Conservation (phyloP, 2,797 vertebrate species). For the Peromyscus aztecus region DNA sequence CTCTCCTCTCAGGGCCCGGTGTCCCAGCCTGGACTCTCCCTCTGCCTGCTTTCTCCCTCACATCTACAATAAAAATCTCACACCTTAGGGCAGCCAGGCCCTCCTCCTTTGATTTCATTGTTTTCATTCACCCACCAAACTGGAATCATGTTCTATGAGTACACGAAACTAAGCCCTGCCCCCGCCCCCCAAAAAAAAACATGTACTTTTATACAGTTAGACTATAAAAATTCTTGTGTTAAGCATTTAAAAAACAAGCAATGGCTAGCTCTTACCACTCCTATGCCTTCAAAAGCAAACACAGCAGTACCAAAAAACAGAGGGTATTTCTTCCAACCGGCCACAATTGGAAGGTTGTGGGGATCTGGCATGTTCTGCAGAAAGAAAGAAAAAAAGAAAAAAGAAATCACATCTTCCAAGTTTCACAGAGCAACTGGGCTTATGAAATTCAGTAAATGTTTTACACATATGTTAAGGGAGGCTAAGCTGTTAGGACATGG, state of each 20-base stretch:
- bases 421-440: slow-evolving; percentile 1
- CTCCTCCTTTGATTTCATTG: background rate
- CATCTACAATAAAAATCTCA: background rate
- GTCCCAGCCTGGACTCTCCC: background rate
- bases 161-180: slow-evolving; percentile 9
- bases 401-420: slow-evolving; percentile 21
- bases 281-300: slow-evolving; percentile 95
- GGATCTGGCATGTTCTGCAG: slow-evolving; percentile 90
- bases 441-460: slow-evolving; percentile 42
- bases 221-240: slow-evolving; percentile 7
- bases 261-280: slow-evolving; percentile 90
- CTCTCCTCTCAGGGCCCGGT: background rate
- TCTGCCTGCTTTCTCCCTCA: too few relatives aligned
- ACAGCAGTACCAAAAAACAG: slow-evolving; percentile 94
- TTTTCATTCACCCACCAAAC: background rate
- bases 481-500: slow-evolving; percentile 50
- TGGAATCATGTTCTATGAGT: background rate
- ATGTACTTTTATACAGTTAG: background rate
- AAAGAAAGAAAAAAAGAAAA: background rate
- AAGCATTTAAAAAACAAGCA: slow-evolving; percentile 1
- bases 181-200: background rate
- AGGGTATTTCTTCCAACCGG: slow-evolving; percentile 91
- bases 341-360: slow-evolving; percentile 87
- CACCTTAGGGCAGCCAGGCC: too few relatives aligned
- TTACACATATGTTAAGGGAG: background rate